phyloP scores from a whole-genome alignment of 2,113 vertebrate species.

The Phainopepla nitens region DNA sequence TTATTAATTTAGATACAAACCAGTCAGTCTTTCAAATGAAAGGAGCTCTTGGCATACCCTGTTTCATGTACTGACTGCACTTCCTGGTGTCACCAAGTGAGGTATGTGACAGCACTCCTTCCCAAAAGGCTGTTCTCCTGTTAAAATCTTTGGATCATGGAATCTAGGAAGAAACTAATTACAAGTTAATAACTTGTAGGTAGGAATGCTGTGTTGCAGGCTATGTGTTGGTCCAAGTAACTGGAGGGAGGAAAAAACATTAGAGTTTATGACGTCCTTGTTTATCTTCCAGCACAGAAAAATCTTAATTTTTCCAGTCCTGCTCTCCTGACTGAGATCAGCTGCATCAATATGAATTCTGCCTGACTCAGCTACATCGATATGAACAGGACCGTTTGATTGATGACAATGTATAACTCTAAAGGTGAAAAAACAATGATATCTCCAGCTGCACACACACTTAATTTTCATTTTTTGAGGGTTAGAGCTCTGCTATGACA shows the following conservation, averaged over 20 bases:
- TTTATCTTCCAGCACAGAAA: neutral
- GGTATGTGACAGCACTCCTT: neutral
- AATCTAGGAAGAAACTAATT: neutral
- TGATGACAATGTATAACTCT: neutral
- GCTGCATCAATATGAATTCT: neutral
- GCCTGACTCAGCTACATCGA: neutral
- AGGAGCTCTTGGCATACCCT: neutral
- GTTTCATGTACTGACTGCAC: rapidly evolving
- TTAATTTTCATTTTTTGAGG: neutral
- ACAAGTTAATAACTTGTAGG: neutral
- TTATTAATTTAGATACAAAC: neutral
- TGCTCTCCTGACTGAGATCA: neutral
- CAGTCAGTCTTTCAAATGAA: neutral
- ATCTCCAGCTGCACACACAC: neutral
- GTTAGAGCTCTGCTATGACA: neutral
- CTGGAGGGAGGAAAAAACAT: neutral
- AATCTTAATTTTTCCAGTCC: neutral
- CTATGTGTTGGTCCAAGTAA: neutral
- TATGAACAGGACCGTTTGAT: neutral
- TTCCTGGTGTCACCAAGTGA: neutral
- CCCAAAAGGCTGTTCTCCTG: neutral
- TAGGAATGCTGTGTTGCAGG: neutral
- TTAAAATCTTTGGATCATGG: neutral
- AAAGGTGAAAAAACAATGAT: neutral
- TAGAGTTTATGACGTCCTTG: neutral